phyloP scores from a whole-genome alignment of 1,140 invertebrate genomes.

The Nasonia giraulti region DNA sequence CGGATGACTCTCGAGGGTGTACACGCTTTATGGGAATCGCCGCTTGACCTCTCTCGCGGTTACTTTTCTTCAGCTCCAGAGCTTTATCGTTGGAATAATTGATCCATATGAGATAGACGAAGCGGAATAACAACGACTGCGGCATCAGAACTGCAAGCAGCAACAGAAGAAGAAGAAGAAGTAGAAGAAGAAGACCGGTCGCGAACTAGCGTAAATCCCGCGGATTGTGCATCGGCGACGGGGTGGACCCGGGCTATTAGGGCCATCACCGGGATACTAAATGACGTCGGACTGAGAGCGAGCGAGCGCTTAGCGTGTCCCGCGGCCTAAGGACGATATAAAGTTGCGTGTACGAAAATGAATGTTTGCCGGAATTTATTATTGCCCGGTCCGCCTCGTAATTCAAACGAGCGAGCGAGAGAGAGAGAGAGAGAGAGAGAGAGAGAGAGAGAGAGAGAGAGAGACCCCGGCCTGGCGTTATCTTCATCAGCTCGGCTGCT shows the following conservation, averaged over 20 bases:
- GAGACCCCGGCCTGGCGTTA: slow-evolving; percentile 66
- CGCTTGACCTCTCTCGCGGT: not conserved
- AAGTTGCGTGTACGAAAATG: slow-evolving; percentile 74
- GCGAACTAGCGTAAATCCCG: slow-evolving; percentile 62
- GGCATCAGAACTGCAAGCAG: too few species aligned
- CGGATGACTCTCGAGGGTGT: not conserved
- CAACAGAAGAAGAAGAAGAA: too few species aligned
- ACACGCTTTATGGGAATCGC: slow-evolving; percentile 17
- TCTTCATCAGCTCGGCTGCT: slow-evolving; percentile 68
- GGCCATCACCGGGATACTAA: slow-evolving; percentile 70
- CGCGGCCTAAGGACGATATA: slow-evolving; percentile 71
- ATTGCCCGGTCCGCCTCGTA: slow-evolving; percentile 69
- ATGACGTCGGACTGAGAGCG: slow-evolving; percentile 65
- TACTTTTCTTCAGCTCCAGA: not conserved
- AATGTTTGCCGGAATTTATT: slow-evolving; percentile 75
- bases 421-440: too few species aligned
- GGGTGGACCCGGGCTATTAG: slow-evolving; percentile 66
- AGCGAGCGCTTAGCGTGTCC: slow-evolving; percentile 66
- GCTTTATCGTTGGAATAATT: too few species aligned
- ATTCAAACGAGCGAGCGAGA: slow-evolving; percentile 64
- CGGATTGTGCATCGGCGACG: slow-evolving; percentile 59
- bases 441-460: too few species aligned
- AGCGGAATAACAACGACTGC: too few species aligned
- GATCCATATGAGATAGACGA: too few species aligned
- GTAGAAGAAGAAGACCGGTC: slow-evolving; percentile 35